These are phyloP conservation scores for Nematolebias whitei DNA, from an alignment of 2,113 vertebrate genomes.

Conservation along the genomic window DNA sequence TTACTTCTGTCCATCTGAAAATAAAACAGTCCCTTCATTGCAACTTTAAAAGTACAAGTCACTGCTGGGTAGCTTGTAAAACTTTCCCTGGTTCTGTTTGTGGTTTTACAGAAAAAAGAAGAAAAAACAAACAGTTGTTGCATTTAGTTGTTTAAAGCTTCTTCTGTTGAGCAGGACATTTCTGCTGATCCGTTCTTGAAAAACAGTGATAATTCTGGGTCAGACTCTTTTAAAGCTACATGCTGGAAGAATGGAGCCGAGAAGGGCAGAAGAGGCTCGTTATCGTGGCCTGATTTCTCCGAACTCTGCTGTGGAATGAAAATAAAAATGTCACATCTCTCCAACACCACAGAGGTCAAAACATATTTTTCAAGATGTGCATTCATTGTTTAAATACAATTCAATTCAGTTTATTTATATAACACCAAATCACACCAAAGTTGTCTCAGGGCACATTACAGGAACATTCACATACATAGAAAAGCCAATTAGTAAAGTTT, in stretches of 20 bases:
- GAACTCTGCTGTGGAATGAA: conserved; percentile 17
- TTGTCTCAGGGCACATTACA: too few species aligned
- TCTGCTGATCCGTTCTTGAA: conserved; percentile 58
- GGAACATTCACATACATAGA: too few species aligned
- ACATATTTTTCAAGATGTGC: conserved; percentile 28
- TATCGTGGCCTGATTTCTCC: conserved; percentile 50
- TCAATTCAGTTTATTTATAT: too few species aligned
- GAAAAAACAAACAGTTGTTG: background rate
- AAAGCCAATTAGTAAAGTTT: too few species aligned
- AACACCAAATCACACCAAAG: too few species aligned
- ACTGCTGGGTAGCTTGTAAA: background rate
- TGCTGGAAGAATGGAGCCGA: conserved; percentile 53
- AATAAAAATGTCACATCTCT: conserved; percentile 19
- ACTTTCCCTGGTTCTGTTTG: background rate
- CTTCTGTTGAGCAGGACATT: conserved; percentile 46
- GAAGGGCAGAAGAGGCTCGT: conserved; percentile 56
- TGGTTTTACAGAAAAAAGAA: conserved; percentile 5
- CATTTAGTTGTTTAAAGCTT: conserved; percentile 37
- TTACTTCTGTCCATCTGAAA: background rate
- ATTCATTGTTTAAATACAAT: conserved; percentile 20
- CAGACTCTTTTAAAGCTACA: conserved; percentile 70
- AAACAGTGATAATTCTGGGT: conserved; percentile 71
- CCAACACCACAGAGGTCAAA: conserved; percentile 27
- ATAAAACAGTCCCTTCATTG: background rate
- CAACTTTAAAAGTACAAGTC: background rate